Percentiles rank a stretch among this genome's conserved stretches.
phyloP scores from a whole-genome alignment of 2,888 invertebrate genomes.

The Bedellia somnulentella region DNA sequence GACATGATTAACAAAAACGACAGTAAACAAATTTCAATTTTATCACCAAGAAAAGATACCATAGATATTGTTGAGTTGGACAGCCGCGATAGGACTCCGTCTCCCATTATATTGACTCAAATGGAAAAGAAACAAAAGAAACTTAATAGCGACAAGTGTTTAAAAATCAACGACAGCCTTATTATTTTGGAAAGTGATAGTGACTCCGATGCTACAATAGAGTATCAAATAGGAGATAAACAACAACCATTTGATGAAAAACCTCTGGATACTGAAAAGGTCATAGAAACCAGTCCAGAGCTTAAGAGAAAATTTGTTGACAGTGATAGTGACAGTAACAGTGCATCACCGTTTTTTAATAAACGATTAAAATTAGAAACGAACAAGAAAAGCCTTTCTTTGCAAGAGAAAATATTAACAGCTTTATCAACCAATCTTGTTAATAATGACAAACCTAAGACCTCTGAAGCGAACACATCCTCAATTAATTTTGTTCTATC shows the following conservation, averaged over 20 bases:
- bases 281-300: constrained; percentile 11
- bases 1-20: constrained; percentile 38
- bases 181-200: constrained; percentile 41
- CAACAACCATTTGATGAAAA: constrained; percentile 7
- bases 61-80: neutral
- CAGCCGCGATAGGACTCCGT: constrained; percentile 22
- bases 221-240: constrained; percentile 18
- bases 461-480: constrained; percentile 14
- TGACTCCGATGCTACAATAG: constrained; percentile 23
- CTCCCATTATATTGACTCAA: constrained; percentile 41
- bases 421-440: constrained; percentile 19
- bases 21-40: too few relatives aligned
- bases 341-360: constrained; percentile 37
- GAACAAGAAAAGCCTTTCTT: constrained; percentile 17
- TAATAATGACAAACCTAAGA: constrained; percentile 10
- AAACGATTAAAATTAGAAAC: constrained; percentile 30
- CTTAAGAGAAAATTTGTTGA: constrained; percentile 29
- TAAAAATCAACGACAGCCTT: constrained; percentile 18
- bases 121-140: constrained; percentile 18
- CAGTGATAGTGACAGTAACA: constrained; percentile 16
- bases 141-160: constrained; percentile 10
- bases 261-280: constrained; percentile 7
- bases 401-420: constrained; percentile 34
- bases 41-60: neutral
- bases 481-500: constrained; percentile 23